phyloP scores from a whole-genome alignment of 2,888 invertebrate species.

The Heliconius ismenius region DNA sequence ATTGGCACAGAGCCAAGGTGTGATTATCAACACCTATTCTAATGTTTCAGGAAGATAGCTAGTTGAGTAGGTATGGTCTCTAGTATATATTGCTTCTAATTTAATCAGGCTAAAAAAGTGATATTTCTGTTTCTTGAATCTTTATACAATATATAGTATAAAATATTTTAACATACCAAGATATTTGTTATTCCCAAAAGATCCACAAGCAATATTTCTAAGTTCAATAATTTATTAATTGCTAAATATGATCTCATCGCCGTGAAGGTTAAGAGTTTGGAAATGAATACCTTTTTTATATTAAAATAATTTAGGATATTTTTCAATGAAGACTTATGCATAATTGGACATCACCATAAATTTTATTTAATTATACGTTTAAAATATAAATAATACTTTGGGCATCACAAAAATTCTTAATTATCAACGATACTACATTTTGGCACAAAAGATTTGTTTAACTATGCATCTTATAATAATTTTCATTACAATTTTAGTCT shows the following conservation, averaged over 20 bases:
- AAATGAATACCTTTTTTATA: neutral
- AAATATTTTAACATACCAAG: too few relatives aligned
- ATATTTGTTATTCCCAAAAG: neutral
- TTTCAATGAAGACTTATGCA: neutral
- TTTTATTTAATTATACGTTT: slow-evolving; percentile 1
- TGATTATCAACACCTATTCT: slow-evolving; percentile 5
- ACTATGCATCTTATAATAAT: neutral
- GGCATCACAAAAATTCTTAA: slow-evolving; percentile 18
- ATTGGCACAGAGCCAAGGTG: slow-evolving; percentile 19
- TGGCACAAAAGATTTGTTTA: slow-evolving; percentile 18
- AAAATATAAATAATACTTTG: slow-evolving; percentile 23
- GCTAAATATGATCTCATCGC: neutral
- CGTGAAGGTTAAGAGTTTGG: too few relatives aligned
- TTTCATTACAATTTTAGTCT: slow-evolving; percentile 6
- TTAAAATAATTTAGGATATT: neutral
- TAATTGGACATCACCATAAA: neutral
- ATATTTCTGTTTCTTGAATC: too few relatives aligned
- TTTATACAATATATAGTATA: too few relatives aligned
- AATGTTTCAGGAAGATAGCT: slow-evolving; percentile 3
- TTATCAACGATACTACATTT: slow-evolving; percentile 15
- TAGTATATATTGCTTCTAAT: neutral
- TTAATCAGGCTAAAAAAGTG: neutral
- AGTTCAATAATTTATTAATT: slow-evolving; percentile 7
- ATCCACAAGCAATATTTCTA: neutral
- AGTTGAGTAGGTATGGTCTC: neutral